Percentiles rank a stretch among this genome's conserved stretches.
Conservation (phyloP, 2,113 vertebrate species). For the Urocynchramus pylzowi region DNA sequence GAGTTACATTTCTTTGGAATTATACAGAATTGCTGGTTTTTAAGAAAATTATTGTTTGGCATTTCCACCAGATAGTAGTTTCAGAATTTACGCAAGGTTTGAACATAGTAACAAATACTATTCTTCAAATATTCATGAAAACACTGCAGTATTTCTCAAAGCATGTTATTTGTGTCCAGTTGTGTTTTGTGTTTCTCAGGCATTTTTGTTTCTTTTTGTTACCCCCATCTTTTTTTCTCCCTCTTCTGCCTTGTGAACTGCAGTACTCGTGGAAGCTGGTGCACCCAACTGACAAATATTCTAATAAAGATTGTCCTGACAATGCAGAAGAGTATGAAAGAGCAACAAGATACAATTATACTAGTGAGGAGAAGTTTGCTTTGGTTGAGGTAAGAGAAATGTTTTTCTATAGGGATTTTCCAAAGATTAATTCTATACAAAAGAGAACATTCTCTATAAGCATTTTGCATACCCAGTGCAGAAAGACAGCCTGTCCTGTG, state of each 20-base stretch:
- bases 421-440: not conserved
- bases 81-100: not conserved
- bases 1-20: not conserved
- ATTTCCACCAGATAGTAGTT: not conserved
- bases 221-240: not conserved
- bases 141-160: not conserved
- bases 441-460: not conserved
- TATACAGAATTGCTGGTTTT: not conserved
- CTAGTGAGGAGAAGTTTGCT: conserved; percentile 87
- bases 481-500: not conserved
- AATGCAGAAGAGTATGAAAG: conserved; percentile 88
- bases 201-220: not conserved
- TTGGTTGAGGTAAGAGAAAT: conserved; percentile 80
- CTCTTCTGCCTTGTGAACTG: not conserved
- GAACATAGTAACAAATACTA: not conserved
- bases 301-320: conserved; percentile 89
- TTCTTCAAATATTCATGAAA: not conserved
- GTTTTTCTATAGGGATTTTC: not conserved
- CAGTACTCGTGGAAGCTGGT: conserved; percentile 90
- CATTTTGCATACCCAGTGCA: not conserved
- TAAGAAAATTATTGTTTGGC: not conserved
- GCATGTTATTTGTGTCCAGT: not conserved
- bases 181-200: not conserved
- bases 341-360: conserved; percentile 89
- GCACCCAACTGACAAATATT: conserved; percentile 89